Conservation (phyloP, 2,113 vertebrate genomes). For the Hippoglossus stenolepis region DNA sequence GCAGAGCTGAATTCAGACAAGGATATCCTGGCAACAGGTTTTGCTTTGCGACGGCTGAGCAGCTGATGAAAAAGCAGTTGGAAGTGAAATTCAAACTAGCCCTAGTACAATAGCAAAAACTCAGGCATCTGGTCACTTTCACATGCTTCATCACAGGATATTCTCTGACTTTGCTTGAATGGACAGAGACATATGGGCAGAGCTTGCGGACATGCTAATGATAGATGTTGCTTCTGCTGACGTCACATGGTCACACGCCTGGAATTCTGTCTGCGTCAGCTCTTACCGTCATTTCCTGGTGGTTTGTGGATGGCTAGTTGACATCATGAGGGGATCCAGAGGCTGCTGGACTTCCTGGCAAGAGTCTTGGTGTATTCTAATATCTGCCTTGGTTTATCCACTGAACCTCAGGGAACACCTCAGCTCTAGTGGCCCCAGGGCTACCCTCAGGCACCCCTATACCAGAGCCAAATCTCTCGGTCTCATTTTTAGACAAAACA, state of each 20-base stretch:
- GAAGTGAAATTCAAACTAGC: conserved; percentile 54
- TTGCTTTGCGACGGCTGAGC: conserved; percentile 44
- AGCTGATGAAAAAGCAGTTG: conserved; percentile 56
- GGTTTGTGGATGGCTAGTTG: conserved; percentile 71
- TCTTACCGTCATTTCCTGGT: conserved; percentile 68
- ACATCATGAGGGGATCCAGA: conserved; percentile 67
- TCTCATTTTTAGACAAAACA: conserved; percentile 46
- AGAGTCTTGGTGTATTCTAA: conserved; percentile 43
- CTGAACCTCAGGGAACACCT: conserved; percentile 48
- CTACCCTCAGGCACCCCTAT: conserved; percentile 35
- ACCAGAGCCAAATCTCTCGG: conserved; percentile 28
- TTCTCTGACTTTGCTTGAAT: conserved; percentile 34
- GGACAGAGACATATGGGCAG: conserved; percentile 55
- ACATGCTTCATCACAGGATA: conserved; percentile 40
- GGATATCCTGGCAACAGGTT: conserved; percentile 43
- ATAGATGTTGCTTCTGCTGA: conserved; percentile 78
- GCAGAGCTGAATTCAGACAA: conserved; percentile 69
- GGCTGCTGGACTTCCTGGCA: conserved; percentile 64
- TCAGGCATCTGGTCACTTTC: conserved; percentile 51
- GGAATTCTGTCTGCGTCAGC: conserved; percentile 56
- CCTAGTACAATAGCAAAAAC: conserved; percentile 40
- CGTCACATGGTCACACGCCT: conserved; percentile 76
- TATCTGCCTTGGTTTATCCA: conserved; percentile 41
- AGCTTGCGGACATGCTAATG: conserved; percentile 78
- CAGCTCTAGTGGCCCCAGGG: conserved; percentile 40